Evolutionary conservation across 2,888 invertebrate genomes (phyloP).

Genomic region (Spodoptera picta): DNA sequence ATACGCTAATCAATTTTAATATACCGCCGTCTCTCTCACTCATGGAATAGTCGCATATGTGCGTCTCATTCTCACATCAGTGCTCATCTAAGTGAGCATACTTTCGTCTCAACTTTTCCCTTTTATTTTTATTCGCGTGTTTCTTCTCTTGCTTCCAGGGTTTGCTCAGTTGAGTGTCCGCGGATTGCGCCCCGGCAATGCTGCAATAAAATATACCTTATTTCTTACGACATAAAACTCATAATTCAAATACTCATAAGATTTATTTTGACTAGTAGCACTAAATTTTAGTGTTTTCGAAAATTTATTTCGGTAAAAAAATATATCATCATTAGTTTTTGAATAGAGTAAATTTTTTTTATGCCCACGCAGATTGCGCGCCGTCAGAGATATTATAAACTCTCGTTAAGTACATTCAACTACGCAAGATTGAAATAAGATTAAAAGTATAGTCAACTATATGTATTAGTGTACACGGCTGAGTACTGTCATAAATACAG

Average conservation of each 20-base stretch:
- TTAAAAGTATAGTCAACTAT: constrained; percentile 2
- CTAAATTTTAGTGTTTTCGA: constrained; percentile 17
- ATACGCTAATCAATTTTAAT: constrained; percentile 6
- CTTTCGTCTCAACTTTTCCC: constrained; percentile 96
- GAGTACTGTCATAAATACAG: constrained; percentile 43
- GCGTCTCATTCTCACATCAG: constrained; percentile 66
- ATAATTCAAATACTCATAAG: constrained; percentile 8
- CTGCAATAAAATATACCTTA: constrained; percentile 64
- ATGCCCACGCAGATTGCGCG: constrained; percentile 33
- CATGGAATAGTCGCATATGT: constrained; percentile 12
- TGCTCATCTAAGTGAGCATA: constrained; percentile 96
- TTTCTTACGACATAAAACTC: constrained; percentile 9
- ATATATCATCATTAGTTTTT: constrained; percentile 46
- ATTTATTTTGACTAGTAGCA: constrained; percentile 29
- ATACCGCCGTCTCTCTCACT: constrained; percentile 37
- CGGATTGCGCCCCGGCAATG: constrained; percentile 65
- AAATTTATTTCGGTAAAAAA: constrained; percentile 25
- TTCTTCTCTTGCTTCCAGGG: constrained; percentile 95
- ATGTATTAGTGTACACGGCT: constrained; percentile 23
- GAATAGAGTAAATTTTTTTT: constrained; percentile 34
- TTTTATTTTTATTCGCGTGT: constrained; percentile 96
- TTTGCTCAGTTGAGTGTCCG: constrained; percentile 79
- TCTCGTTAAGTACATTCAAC: constrained; percentile 19
- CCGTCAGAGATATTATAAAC: constrained; percentile 17
- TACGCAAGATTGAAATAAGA: constrained; percentile 17